A percentile compares a stretch with the other conserved stretches of the same genome.
These are phyloP conservation scores for Gopherus flavomarginatus DNA, from an alignment of 2,113 vertebrate species.

Conservation along the genomic window DNA sequence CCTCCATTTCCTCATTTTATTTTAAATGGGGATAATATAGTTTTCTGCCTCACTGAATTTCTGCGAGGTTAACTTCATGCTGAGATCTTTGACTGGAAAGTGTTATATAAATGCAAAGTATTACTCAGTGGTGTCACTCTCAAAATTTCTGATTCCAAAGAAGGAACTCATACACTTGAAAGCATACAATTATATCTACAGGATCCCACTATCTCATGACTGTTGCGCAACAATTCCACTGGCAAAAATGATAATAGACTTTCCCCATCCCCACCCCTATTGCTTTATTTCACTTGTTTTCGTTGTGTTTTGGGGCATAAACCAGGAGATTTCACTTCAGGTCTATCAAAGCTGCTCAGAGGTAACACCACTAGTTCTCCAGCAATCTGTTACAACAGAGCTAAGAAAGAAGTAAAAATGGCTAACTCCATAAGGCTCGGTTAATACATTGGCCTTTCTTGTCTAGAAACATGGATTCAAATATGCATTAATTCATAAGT, in stretches of 20 bases:
- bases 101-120: background rate
- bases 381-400: background rate
- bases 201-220: rapidly evolving
- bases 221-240: background rate
- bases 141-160: rapidly evolving
- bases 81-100: background rate
- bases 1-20: slow-evolving; percentile 60
- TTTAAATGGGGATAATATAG: slow-evolving; percentile 45
- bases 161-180: rapidly evolving
- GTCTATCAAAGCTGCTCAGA: rapidly evolving
- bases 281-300: background rate
- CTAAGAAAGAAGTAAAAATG: background rate
- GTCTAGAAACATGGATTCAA: background rate
- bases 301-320: rapidly evolving
- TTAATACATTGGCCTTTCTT: background rate
- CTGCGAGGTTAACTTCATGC: background rate
- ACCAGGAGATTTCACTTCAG: background rate
- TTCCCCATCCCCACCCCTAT: background rate
- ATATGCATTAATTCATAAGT: background rate
- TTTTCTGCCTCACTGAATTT: background rate
- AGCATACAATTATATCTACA: rapidly evolving
- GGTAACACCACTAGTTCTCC: rapidly evolving
- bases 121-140: background rate
- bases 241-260: background rate
- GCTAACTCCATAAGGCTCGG: background rate